phyloP scores from a whole-genome alignment of 1,140 invertebrate species.

The Chelonus insularis region DNA sequence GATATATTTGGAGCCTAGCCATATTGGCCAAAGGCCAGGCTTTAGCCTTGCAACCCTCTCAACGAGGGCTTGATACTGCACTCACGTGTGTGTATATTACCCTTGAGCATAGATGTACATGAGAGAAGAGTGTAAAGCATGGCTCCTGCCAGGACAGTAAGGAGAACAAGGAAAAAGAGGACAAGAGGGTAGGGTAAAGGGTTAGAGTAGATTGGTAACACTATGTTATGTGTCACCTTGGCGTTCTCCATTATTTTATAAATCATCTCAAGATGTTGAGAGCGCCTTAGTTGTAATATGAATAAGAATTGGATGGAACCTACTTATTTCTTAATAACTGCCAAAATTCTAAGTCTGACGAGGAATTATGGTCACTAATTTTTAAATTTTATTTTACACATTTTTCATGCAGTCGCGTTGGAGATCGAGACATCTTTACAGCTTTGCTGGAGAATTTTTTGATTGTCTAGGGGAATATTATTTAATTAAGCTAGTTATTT shows the following conservation, averaged over 20 bases:
- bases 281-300: constrained; percentile 10
- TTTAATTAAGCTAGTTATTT: no score
- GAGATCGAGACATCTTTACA: no score
- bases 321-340: not conserved
- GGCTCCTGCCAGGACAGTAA: not conserved
- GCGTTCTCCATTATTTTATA: constrained; percentile 27
- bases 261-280: constrained; percentile 23
- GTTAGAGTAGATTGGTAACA: constrained; percentile 34
- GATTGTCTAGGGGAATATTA: no score
- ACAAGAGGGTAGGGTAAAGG: constrained; percentile 37
- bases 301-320: constrained; percentile 20
- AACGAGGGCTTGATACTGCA: no score
- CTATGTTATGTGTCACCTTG: constrained; percentile 26
- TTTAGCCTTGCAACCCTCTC: constrained; percentile 44
- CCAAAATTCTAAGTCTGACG: not conserved
- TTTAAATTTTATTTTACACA: not conserved
- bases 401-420: no score
- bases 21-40: constrained; percentile 52
- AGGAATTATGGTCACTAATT: not conserved
- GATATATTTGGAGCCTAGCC: constrained; percentile 58
- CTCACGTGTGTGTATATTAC: no score
- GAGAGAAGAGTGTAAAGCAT: not conserved
- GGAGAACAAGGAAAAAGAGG: constrained; percentile 29
- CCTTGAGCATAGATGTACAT: no score
- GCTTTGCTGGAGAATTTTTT: no score